Evolutionary conservation across 2,113 vertebrate species (phyloP), one percentile per base, ranked within the genome.

Genomic region (Hemibagrus wyckioides): DNA sequence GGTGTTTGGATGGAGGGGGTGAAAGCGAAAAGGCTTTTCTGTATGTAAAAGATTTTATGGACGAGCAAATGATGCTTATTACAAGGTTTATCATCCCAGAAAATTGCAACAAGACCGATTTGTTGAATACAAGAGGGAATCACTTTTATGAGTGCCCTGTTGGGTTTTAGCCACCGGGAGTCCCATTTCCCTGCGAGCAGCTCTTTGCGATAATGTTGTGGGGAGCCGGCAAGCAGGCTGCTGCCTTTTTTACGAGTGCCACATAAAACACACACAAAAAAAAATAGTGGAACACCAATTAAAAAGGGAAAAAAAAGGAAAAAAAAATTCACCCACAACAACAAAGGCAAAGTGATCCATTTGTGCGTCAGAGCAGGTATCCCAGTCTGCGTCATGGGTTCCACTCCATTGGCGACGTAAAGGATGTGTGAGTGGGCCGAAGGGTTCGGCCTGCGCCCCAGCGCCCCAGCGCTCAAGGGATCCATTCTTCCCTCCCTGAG

Each of bases 351-450:
- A 67, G 83, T 85, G 89, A 90, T 87, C 82, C 69, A 69, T 69
- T 86, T 92, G 91, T 94, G 93, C 92, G 94, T 95, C 94, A 94
- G 92, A 91, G 92, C 92, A 94, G 94, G 93, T 93, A 92, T 93
- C 92, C 93, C 93, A 90, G 86, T 91, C 91, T 94, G 93, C 91
- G 93, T 95, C 93, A 93, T 92, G 92, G 90, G 93, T 94, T 95
- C 92, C 93, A 94, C 91, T 94, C 91, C 89, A 92, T 89, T 94
- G 93, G 91, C 90, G 92, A 88, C 86, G 63, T 92, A 92, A 93
- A 95, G 92, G 92, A 86, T 69, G 91, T 89, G 91, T 87, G 54
- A 85, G 90, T 82, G 86, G 76, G 91, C 90, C 56, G 86, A 92
- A 92, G 91, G 91, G 90, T 50, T 36, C 15, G 44, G 67, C 56